Evolutionary conservation across 2,113 vertebrate species (phyloP).

Genomic region (Emydocephalus ijimae): DNA sequence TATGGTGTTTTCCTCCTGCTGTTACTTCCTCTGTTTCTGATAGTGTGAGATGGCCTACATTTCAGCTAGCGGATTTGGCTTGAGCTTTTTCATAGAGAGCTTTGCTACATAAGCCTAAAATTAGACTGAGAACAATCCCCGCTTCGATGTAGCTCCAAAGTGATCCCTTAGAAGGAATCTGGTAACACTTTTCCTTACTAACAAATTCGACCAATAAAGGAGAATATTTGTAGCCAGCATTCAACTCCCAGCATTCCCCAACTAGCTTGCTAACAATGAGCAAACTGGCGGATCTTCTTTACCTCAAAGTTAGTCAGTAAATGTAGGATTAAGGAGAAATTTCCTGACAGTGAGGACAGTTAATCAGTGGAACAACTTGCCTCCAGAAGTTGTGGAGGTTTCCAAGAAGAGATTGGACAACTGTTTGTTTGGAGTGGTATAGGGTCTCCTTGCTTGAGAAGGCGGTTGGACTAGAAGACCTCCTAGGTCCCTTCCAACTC

Average conservation of each 20-base stretch:
- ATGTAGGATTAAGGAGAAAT: too few relatives aligned
- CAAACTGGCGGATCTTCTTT: not conserved
- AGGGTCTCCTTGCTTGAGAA: too few relatives aligned
- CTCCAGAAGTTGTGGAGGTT: too few relatives aligned
- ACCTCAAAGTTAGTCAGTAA: too few relatives aligned
- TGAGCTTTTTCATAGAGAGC: not conserved
- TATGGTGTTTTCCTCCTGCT: not conserved
- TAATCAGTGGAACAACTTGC: too few relatives aligned
- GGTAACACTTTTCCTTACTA: not conserved
- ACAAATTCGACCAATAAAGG: not conserved
- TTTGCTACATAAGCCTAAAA: not conserved
- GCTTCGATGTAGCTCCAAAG: not conserved
- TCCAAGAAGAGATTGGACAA: too few relatives aligned
- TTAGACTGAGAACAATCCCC: not conserved
- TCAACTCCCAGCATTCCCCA: too few relatives aligned
- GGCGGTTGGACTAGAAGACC: too few relatives aligned
- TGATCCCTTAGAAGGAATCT: not conserved
- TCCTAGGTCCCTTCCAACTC: too few relatives aligned
- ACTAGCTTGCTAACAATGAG: too few relatives aligned
- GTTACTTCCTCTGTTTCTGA: conserved; percentile 2
- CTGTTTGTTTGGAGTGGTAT: too few relatives aligned
- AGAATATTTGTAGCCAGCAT: not conserved
- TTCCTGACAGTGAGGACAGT: too few relatives aligned
- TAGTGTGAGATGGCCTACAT: not conserved
- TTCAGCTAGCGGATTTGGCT: not conserved